Conservation (phyloP, 2,113 vertebrate species). For the Pseudonaja textilis region DNA sequence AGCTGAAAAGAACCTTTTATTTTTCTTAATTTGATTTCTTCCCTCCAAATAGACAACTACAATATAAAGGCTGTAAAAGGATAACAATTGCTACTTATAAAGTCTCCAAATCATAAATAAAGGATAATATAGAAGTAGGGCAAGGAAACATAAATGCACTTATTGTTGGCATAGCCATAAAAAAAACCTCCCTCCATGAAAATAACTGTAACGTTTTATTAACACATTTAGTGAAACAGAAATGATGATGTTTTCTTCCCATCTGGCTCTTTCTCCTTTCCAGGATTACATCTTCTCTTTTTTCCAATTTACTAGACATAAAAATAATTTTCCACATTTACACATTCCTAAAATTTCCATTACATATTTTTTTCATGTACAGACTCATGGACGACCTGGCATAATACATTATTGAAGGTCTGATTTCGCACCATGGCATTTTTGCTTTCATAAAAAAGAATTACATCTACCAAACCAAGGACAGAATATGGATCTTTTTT, state of each 20-base stretch:
- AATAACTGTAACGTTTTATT: slow-evolving; percentile 39
- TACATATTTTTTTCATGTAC: neutral
- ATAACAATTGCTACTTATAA: slow-evolving; percentile 38
- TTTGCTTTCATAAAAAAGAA: neutral
- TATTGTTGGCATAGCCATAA: slow-evolving; percentile 28
- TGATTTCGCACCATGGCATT: neutral
- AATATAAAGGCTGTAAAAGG: slow-evolving; percentile 27
- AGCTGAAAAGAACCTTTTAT: slow-evolving; percentile 30
- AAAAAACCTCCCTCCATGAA: slow-evolving; percentile 28
- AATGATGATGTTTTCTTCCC: slow-evolving; percentile 27
- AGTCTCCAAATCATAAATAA: slow-evolving; percentile 31
- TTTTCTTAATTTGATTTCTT: slow-evolving; percentile 36
- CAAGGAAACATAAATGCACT: slow-evolving; percentile 32
- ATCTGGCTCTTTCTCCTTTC: slow-evolving; percentile 35
- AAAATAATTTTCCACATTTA: slow-evolving; percentile 26
- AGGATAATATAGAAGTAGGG: slow-evolving; percentile 32
- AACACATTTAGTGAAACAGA: slow-evolving; percentile 39
- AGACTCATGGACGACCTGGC: neutral
- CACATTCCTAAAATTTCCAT: slow-evolving; percentile 8
- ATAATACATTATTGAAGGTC: slow-evolving; percentile 1
- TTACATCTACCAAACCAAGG: fast-evolving
- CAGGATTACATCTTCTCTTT: slow-evolving; percentile 24
- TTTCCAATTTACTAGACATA: slow-evolving; percentile 21
- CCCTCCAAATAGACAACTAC: slow-evolving; percentile 20
- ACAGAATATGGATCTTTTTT: slow-evolving; percentile 5